Evolutionary conservation across 2,888 invertebrate genomes (phyloP), one percentile per base, ranked within the genome.

Genomic region (Sipunculus nudus): DNA sequence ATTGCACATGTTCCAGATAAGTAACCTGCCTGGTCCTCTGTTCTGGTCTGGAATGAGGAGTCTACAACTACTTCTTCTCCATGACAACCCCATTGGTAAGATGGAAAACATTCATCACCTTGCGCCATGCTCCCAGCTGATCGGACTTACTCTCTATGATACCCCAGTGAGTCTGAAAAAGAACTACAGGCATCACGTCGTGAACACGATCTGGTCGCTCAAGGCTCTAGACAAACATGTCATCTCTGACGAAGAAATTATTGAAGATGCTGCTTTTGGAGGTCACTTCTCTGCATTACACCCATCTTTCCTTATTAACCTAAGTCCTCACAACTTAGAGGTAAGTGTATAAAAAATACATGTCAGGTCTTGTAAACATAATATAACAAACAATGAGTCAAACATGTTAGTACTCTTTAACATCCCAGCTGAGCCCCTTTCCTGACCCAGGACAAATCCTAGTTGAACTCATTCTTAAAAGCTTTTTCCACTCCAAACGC

Each of bases 161-260:
- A 79, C 82, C 3, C 83, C 83, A 0, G 68, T 83, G 25, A 74
- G 77, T 59, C 68, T 83, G 39, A 78, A 79, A 66, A 68, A 74
- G 45, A 81, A 79, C 65, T 83, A 83, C 53, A 50, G 50, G 50
- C 82, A 83, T 56, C 81, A 81, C 67, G 78, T 79, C 3, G 82
- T 83, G 45, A 83, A 83, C 73, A 80, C 75, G 55, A 72, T 83
- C 28, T 78, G 76, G 77, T 71, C 78, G 3, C 70, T 83, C 23
- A 79, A 79, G 63, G 82, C 82, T 5, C 67, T 83, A 16, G 83
- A 83, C 59, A 61, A 72, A 43, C 67, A 77, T 67, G 76, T 83
- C 8, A 70, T 83, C 5, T 79, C 82, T 3, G 83, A 83, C 67
- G 82, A 83, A 59, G 83, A 83, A 66, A 82, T 83, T 47, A 83